phyloP scores from a whole-genome alignment of 2,113 vertebrate species.

The Eptesicus fuscus region DNA sequence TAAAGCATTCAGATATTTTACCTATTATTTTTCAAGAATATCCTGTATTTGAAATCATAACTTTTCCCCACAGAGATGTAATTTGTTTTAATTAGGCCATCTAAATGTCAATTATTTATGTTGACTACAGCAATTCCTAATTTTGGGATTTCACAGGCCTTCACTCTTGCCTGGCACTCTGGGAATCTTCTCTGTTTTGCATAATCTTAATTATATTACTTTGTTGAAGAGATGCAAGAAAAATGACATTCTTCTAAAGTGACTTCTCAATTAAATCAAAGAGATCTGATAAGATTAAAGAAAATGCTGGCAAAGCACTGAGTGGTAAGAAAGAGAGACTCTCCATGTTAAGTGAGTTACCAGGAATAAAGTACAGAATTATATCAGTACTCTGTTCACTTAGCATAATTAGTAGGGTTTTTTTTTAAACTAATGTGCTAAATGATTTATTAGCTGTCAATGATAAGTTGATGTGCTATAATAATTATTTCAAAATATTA shows the following conservation, averaged over 20 bases:
- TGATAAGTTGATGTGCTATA: conserved; percentile 43
- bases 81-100: conserved; percentile 73
- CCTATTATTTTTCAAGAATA: conserved; percentile 39
- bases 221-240: conserved; percentile 71
- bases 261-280: conserved; percentile 80
- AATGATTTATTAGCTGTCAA: conserved; percentile 71
- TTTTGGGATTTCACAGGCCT: conserved; percentile 44
- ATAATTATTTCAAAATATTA: conserved; percentile 58
- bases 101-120: conserved; percentile 69
- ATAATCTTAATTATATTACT: conserved; percentile 76
- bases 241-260: conserved; percentile 72
- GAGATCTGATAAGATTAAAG: conserved; percentile 71
- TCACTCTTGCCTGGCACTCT: conserved; percentile 52
- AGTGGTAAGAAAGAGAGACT: conserved; percentile 53
- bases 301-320: conserved; percentile 72
- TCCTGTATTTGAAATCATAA: not conserved
- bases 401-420: conserved; percentile 63
- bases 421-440: conserved; percentile 54
- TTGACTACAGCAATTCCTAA: conserved; percentile 69
- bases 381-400: conserved; percentile 58
- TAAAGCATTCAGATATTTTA: not conserved
- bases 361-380: conserved; percentile 60
- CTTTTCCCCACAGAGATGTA: not conserved
- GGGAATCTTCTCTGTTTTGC: conserved; percentile 67
- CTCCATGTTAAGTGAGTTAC: conserved; percentile 69